phyloP scores from a whole-genome alignment of 2,113 vertebrate genomes.

The Globicephala melas region DNA sequence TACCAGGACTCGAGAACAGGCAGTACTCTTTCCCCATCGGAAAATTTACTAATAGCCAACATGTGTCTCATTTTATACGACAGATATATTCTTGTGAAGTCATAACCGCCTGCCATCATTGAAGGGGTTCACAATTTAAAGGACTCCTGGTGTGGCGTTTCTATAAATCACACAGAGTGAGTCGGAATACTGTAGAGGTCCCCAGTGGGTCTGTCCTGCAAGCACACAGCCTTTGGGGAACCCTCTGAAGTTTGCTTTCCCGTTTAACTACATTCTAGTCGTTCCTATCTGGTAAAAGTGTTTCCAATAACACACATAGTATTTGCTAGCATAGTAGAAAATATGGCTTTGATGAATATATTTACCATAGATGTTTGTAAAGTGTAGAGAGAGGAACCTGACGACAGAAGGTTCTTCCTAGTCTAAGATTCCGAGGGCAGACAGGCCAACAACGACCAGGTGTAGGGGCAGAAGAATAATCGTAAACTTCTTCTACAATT shows the following conservation, averaged over 20 bases:
- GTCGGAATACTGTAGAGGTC: too few species aligned
- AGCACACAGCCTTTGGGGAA: fast-evolving
- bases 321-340: not conserved
- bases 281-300: not conserved
- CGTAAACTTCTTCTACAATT: not conserved
- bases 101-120: fast-evolving
- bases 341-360: not conserved
- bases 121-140: not conserved
- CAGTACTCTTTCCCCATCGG: fast-evolving
- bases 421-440: not conserved
- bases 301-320: not conserved
- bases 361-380: not conserved
- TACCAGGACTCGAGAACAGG: not conserved
- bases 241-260: not conserved
- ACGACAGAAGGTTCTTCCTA: not conserved
- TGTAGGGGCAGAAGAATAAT: fast-evolving
- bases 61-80: fast-evolving
- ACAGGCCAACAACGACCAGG: not conserved
- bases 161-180: not conserved
- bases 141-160: fast-evolving
- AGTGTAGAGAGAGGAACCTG: not conserved
- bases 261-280: too few species aligned
- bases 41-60: too few species aligned
- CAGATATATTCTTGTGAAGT: not conserved
- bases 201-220: not conserved